These are phyloP conservation scores for Xiphorhynchus erythropygius DNA, from an alignment of 2,797 vertebrate genomes.

Conservation along the genomic window DNA sequence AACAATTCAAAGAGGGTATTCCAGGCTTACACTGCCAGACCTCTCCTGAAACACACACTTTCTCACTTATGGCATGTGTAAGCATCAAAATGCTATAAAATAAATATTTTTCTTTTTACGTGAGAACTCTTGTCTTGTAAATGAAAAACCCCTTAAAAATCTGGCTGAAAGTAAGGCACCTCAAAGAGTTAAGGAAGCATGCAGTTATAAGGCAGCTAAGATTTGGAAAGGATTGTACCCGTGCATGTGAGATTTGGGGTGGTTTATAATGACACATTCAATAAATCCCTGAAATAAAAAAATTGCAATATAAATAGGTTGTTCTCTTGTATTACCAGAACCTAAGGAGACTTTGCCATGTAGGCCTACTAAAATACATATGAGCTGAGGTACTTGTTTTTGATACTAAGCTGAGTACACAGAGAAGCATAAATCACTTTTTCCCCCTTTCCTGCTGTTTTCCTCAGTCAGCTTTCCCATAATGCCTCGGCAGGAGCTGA, in stretches of 20 bases:
- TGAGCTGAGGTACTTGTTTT: not conserved
- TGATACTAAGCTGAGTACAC: not conserved
- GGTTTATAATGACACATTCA: not conserved
- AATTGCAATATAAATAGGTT: not conserved
- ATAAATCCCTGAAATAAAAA: not conserved
- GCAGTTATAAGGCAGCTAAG: not conserved
- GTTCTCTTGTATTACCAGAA: not conserved
- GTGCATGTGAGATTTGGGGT: not conserved
- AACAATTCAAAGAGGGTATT: not conserved
- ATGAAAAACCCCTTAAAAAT: not conserved
- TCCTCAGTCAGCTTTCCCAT: slow-evolving; percentile 59
- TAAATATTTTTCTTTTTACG: not conserved
- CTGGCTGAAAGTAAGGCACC: not conserved
- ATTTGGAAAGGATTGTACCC: not conserved
- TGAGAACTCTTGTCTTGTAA: not conserved
- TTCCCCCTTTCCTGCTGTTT: slow-evolving; percentile 25
- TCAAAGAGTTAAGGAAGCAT: not conserved
- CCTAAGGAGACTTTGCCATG: not conserved
- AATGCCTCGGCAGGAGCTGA: slow-evolving; percentile 52
- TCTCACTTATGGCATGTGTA: not conserved
- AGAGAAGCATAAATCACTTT: slow-evolving; percentile 40
- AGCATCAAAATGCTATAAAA: not conserved
- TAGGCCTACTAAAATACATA: not conserved
- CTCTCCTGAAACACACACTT: not conserved
- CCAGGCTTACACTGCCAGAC: not conserved